Evolutionary conservation across 1,140 invertebrate genomes (phyloP).

Genomic region (Tribolium madens): DNA sequence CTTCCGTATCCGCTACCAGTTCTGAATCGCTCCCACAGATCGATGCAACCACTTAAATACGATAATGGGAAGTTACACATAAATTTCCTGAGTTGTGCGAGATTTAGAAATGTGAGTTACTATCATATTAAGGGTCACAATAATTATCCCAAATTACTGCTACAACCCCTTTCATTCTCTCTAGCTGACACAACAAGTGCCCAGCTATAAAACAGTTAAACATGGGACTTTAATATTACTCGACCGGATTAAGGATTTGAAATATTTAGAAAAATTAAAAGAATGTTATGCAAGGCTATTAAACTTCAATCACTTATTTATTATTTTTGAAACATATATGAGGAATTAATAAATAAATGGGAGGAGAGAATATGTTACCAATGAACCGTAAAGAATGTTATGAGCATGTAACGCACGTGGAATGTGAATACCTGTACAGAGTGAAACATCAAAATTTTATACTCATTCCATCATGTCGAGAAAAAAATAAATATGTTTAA

Average conservation of each 20-base stretch:
- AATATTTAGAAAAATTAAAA: background rate
- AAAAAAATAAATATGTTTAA: background rate
- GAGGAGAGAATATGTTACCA: background rate
- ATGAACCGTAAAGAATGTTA: background rate
- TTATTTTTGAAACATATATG: background rate
- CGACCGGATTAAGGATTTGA: too few species aligned
- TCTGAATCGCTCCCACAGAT: constrained; percentile 16
- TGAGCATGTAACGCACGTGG: background rate
- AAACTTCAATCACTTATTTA: background rate
- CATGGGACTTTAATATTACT: background rate
- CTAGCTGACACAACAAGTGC: background rate
- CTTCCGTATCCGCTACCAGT: constrained; percentile 30
- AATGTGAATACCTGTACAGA: background rate
- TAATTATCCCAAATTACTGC: background rate
- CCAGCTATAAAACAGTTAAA: background rate
- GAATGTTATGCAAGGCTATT: background rate
- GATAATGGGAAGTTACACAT: background rate
- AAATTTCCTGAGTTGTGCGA: background rate
- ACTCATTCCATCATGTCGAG: background rate
- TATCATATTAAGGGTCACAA: too few species aligned
- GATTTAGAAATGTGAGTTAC: background rate
- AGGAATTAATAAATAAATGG: background rate
- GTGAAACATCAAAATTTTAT: background rate
- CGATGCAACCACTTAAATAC: constrained; percentile 1
- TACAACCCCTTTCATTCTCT: background rate